Evolutionary conservation across 2,888 invertebrate species (phyloP).

Genomic region (Teleiodes luculella): DNA sequence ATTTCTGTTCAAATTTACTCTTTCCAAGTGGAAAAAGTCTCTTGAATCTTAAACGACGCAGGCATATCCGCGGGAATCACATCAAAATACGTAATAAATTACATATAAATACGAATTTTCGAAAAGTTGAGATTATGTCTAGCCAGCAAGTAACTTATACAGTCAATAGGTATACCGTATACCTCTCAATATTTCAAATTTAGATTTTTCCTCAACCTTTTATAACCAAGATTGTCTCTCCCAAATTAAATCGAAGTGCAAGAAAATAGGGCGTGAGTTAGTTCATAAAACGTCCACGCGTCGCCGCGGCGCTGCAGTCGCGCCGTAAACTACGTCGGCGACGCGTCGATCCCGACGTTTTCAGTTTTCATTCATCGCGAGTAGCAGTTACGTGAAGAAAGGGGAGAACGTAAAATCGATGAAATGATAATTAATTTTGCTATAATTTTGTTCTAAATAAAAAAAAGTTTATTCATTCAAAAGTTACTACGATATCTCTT

Average conservation of each 20-base stretch:
- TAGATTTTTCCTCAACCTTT: neutral
- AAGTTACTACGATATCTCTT: no score
- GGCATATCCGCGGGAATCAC: no score
- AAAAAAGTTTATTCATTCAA: neutral
- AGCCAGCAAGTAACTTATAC: no score
- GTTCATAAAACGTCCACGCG: neutral
- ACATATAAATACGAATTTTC: no score
- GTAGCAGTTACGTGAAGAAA: constrained; percentile 10
- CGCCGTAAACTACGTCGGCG: constrained; percentile 42
- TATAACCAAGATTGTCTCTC: neutral
- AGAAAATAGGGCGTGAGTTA: neutral
- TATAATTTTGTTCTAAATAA: neutral
- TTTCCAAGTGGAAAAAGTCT: no score
- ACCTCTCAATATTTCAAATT: no score
- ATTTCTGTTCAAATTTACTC: no score
- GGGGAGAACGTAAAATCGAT: constrained; percentile 27
- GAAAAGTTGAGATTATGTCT: no score
- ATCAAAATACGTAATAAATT: no score
- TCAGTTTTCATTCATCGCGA: constrained; percentile 61
- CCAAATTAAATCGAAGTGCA: neutral
- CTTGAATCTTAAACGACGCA: no score
- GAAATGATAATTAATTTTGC: neutral
- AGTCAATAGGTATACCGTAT: no score
- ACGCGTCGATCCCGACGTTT: constrained; percentile 43
- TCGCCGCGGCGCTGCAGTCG: constrained; percentile 28